These are phyloP conservation scores for Branchinecta lynchi DNA, from an alignment of 1,140 invertebrate genomes.

Conservation along the genomic window DNA sequence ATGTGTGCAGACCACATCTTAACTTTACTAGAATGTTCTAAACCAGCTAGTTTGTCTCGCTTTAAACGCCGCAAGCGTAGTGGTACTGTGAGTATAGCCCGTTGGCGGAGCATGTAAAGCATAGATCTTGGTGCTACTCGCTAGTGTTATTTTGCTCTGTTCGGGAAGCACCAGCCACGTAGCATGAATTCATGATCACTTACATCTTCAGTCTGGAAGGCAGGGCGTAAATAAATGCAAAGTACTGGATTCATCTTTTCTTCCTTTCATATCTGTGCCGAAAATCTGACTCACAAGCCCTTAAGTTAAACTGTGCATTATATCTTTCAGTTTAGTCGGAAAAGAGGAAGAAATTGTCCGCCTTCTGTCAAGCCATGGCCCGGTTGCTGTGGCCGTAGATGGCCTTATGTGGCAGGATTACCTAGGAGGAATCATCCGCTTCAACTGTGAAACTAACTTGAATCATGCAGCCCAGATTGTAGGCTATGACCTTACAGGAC, in stretches of 20 bases:
- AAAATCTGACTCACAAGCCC: not conserved
- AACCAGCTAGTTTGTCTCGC: no score
- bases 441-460: constrained; percentile 45
- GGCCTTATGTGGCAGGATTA: constrained; percentile 75
- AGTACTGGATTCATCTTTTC: not conserved
- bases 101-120: no score
- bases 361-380: constrained; percentile 49
- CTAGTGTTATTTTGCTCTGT: no score
- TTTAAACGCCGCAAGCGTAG: no score
- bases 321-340: constrained; percentile 40
- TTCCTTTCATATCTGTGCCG: not conserved
- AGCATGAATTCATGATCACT: no score
- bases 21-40: no score
- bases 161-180: no score
- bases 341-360: constrained; percentile 48
- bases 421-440: constrained; percentile 66
- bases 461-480: constrained; percentile 70
- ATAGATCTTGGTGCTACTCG: no score
- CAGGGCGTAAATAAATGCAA: no score
- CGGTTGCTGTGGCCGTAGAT: constrained; percentile 61
- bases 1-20: no score
- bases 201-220: no score
- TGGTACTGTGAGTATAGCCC: no score
- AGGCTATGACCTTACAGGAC: constrained; percentile 55
- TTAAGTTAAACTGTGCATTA: constrained; percentile 10